Evolutionary conservation across 2,888 invertebrate species (phyloP).

Genomic region (Drosophila buzzatii): DNA sequence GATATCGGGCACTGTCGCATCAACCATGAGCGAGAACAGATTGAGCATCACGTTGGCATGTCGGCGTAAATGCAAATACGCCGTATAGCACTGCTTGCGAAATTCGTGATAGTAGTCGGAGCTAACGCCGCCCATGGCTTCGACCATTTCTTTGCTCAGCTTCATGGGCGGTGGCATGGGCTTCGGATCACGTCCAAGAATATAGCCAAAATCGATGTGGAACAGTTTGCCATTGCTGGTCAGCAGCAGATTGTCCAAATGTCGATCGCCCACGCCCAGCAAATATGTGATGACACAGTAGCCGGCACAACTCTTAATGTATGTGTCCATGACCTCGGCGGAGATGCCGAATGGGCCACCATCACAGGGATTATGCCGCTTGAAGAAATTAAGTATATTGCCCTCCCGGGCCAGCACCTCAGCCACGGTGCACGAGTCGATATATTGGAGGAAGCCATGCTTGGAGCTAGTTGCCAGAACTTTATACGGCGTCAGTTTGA

Average conservation of each 20-base stretch:
- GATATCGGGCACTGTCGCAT: constrained; percentile 99
- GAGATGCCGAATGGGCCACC: constrained; percentile 95
- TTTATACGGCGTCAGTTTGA: constrained; percentile 97
- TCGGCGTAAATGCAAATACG: constrained; percentile 96
- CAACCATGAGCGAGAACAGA: constrained; percentile 98
- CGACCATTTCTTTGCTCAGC: constrained; percentile 99
- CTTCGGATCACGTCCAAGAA: constrained; percentile 99
- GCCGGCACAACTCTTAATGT: constrained; percentile 97
- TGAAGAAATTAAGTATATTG: constrained; percentile 96
- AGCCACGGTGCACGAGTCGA: constrained; percentile 96
- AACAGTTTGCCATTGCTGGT: constrained; percentile 96
- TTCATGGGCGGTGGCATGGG: constrained; percentile 99
- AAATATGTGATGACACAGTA: constrained; percentile 99
- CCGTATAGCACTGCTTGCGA: constrained; percentile 96
- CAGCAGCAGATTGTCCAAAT: constrained; percentile 97
- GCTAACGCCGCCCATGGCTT: constrained; percentile 96
- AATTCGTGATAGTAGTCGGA: constrained; percentile 98
- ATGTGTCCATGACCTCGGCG: constrained; percentile 98
- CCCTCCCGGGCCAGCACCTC: constrained; percentile 95
- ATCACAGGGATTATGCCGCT: constrained; percentile 95
- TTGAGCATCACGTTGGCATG: constrained; percentile 98
- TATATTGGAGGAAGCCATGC: constrained; percentile 98
- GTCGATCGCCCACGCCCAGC: constrained; percentile 98
- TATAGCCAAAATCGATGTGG: constrained; percentile 99
- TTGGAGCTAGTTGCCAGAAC: constrained; percentile 98